A percentile compares a stretch with the other conserved stretches of the same genome.
Conservation (phyloP, 2,113 vertebrate genomes). For the Turnix velox region DNA sequence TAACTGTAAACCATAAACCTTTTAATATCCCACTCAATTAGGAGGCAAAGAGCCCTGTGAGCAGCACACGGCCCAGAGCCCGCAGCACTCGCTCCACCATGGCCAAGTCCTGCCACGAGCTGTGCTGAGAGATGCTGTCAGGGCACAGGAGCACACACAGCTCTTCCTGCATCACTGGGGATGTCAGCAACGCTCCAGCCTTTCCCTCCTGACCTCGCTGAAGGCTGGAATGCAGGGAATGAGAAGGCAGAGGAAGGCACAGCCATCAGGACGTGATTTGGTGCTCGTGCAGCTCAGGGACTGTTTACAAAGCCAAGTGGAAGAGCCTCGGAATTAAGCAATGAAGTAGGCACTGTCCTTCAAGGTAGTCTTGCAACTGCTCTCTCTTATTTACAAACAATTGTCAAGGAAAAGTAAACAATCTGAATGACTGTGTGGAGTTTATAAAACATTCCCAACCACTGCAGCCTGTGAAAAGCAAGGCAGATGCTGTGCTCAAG, state of each 20-base stretch:
- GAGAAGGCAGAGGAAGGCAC: not conserved
- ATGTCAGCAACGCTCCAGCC: rapidly evolving
- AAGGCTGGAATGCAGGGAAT: rapidly evolving
- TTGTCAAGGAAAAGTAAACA: not conserved
- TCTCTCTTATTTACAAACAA: not conserved
- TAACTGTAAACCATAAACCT: conserved; percentile 23
- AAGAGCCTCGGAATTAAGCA: not conserved
- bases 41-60: not conserved
- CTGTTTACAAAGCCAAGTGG: not conserved
- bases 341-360: rapidly evolving
- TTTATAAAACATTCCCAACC: not conserved
- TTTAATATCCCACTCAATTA: not conserved
- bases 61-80: not conserved
- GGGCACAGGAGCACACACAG: not conserved
- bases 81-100: rapidly evolving
- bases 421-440: not conserved
- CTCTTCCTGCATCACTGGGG: rapidly evolving
- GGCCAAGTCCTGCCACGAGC: rapidly evolving
- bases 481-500: not conserved
- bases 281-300: rapidly evolving
- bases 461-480: not conserved
- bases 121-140: rapidly evolving
- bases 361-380: not conserved
- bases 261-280: not conserved
- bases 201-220: not conserved